Evolutionary conservation across 2,888 invertebrate genomes (phyloP).

Genomic region (Stenchaetothrips biformis): DNA sequence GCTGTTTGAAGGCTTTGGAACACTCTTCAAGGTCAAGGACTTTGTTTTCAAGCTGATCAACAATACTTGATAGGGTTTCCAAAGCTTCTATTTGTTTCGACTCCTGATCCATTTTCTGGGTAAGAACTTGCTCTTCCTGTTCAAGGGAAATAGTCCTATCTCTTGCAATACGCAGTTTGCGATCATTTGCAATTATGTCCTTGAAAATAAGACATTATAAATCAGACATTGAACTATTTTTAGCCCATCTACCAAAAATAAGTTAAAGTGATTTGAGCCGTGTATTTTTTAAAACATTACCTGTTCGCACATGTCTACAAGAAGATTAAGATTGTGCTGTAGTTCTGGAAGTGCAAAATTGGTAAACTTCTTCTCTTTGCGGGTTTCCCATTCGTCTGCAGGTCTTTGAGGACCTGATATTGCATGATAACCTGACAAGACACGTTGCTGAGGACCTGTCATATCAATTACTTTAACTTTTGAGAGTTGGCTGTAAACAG

Average conservation of each 20-base stretch:
- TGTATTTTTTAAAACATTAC: slow-evolving; percentile 43
- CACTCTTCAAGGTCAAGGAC: slow-evolving; percentile 53
- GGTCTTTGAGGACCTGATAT: slow-evolving; percentile 60
- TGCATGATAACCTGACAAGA: slow-evolving; percentile 89
- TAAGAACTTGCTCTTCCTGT: slow-evolving; percentile 69
- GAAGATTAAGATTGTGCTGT: slow-evolving; percentile 82
- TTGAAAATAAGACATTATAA: slow-evolving; percentile 41
- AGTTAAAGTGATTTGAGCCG: not conserved
- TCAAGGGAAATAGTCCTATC: slow-evolving; percentile 75
- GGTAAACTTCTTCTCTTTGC: slow-evolving; percentile 55
- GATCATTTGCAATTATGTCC: slow-evolving; percentile 84
- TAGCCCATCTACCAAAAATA: not conserved
- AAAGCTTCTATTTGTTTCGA: slow-evolving; percentile 66
- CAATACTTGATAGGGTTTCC: slow-evolving; percentile 60
- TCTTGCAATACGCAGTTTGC: slow-evolving; percentile 67
- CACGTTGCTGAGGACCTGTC: slow-evolving; percentile 92
- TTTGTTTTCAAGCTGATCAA: slow-evolving; percentile 53
- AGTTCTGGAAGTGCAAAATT: slow-evolving; percentile 84
- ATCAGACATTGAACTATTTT: not conserved
- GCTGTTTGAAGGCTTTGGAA: slow-evolving; percentile 53
- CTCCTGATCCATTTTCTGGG: slow-evolving; percentile 64
- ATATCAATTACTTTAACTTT: slow-evolving; percentile 98
- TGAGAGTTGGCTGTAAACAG: slow-evolving; percentile 56
- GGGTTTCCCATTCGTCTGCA: slow-evolving; percentile 54
- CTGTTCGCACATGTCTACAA: slow-evolving; percentile 92